Percentiles rank a stretch among this genome's conserved stretches.
phyloP scores from a whole-genome alignment of 2,888 invertebrate genomes.

The Psylliodes chrysocephalus region DNA sequence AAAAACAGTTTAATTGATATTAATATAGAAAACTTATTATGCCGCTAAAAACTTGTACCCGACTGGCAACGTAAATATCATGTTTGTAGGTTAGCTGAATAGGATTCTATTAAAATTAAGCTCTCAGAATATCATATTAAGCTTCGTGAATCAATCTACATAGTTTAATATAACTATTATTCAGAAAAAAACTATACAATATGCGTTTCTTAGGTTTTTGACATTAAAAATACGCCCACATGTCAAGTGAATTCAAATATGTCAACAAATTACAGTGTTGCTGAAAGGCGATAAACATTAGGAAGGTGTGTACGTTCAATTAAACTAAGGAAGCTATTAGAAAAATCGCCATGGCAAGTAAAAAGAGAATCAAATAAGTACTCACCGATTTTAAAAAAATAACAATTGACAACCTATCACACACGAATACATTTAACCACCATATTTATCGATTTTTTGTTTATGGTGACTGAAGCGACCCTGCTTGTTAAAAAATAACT shows the following conservation, averaged over 20 bases:
- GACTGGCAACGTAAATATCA: not conserved
- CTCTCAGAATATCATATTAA: too few relatives aligned
- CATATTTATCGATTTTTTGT: constrained; percentile 63
- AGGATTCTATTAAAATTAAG: not conserved
- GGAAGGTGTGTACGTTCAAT: not conserved
- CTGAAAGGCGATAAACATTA: constrained; percentile 49
- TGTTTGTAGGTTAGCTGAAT: constrained; percentile 19
- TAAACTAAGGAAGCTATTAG: constrained; percentile 15
- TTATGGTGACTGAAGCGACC: constrained; percentile 46
- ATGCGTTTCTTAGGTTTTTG: constrained; percentile 50
- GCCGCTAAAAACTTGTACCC: constrained; percentile 7
- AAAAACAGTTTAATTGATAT: not conserved
- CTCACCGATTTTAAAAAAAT: constrained; percentile 57
- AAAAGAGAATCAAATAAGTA: constrained; percentile 36
- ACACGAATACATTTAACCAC: constrained; percentile 59
- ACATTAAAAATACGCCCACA: constrained; percentile 62
- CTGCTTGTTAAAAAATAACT: not conserved
- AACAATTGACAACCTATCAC: constrained; percentile 54
- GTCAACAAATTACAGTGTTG: constrained; percentile 51
- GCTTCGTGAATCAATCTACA: not conserved
- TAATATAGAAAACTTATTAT: constrained; percentile 7
- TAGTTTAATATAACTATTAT: not conserved
- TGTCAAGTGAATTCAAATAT: constrained; percentile 58
- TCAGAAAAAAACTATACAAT: constrained; percentile 33
- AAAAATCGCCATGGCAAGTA: not conserved